phyloP scores from a whole-genome alignment of 2,888 invertebrate genomes.

The Pandemis cinnamomeana region DNA sequence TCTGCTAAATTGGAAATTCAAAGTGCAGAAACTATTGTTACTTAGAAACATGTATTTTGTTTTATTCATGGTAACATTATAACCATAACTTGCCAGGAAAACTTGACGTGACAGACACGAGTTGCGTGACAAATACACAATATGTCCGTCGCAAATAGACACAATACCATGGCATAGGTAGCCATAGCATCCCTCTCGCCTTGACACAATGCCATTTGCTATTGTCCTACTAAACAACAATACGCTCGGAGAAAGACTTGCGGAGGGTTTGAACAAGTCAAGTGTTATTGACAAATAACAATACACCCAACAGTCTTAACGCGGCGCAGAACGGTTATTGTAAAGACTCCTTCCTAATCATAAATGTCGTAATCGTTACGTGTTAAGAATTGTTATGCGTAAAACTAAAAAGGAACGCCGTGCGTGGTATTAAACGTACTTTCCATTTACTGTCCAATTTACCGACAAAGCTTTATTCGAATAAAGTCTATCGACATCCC shows the following conservation, averaged over 20 bases:
- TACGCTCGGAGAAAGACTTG: constrained; percentile 15
- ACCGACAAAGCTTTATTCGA: not conserved
- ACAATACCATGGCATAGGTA: constrained; percentile 8
- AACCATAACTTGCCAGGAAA: not conserved
- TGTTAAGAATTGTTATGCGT: not conserved
- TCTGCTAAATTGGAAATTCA: not conserved
- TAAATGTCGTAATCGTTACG: not conserved
- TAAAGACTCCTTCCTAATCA: not conserved
- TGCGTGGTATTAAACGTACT: not conserved
- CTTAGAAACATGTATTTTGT: not conserved
- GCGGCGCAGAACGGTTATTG: not conserved
- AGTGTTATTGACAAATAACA: constrained; percentile 6
- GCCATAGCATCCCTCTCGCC: constrained; percentile 29
- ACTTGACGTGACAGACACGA: not conserved
- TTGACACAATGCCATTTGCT: constrained; percentile 36
- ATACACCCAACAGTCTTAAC: not conserved
- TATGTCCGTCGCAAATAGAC: constrained; percentile 3
- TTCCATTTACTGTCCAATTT: not conserved
- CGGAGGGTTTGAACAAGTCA: constrained; percentile 15
- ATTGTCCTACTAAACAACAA: constrained; percentile 31
- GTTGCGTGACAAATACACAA: constrained; percentile 18
- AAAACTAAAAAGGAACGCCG: not conserved
- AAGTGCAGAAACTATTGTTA: no score
- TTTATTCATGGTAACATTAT: not conserved
- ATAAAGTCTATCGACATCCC: not conserved